phyloP scores from a whole-genome alignment of 2,113 vertebrate genomes.

The Corydoras maculifer region DNA sequence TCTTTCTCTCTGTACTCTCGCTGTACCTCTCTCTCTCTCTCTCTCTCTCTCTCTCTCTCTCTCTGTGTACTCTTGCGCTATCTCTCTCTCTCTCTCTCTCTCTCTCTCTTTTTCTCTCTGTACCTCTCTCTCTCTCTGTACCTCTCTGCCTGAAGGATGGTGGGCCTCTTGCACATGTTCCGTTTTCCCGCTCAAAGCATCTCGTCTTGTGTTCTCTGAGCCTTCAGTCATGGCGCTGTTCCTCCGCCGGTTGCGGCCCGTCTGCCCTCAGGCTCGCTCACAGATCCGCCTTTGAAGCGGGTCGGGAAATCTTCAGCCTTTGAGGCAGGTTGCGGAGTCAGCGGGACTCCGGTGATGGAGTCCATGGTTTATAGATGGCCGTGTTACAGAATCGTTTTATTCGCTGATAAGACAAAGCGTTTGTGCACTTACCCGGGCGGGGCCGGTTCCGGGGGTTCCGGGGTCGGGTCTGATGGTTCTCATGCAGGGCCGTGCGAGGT shows the following conservation, averaged over 20 bases:
- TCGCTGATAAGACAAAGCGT: neutral
- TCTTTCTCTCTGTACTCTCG: neutral
- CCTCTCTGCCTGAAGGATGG: neutral
- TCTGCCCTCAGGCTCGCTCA: neutral
- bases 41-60: no score
- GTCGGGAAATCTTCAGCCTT: constrained; percentile 53
- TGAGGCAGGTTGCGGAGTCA: constrained; percentile 29
- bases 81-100: no score
- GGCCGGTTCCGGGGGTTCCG: no score
- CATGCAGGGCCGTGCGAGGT: no score
- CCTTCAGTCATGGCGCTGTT: neutral
- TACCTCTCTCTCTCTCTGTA: neutral
- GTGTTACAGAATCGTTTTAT: neutral
- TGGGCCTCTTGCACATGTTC: neutral
- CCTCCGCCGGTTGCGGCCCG: neutral
- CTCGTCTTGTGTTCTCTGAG: no score
- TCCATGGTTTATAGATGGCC: neutral
- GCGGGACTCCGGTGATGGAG: neutral
- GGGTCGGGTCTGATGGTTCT: no score
- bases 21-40: no score
- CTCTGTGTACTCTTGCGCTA: no score
- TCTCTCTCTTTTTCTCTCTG: no score
- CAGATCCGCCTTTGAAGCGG: constrained; percentile 10
- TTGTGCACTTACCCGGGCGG: no score
- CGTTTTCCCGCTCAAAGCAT: no score